phyloP scores from a whole-genome alignment of 2,113 vertebrate genomes.

The Myotis brandtii region DNA sequence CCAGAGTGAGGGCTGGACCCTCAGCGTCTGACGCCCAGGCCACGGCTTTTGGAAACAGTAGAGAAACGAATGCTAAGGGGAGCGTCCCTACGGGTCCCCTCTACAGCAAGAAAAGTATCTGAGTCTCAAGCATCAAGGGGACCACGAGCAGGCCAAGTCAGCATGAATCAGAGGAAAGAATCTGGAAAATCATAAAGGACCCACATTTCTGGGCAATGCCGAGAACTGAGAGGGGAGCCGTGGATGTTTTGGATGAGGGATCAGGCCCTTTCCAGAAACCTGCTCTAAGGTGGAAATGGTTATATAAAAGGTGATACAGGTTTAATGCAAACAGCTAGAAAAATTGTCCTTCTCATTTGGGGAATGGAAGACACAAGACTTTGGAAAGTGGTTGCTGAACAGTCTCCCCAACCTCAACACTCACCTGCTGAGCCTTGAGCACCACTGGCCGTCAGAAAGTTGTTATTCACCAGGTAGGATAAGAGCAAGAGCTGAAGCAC shows the following conservation, averaged over 20 bases:
- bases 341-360: not conserved
- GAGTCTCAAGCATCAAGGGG: not conserved
- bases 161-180: not conserved
- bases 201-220: not conserved
- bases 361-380: not conserved
- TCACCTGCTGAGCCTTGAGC: not conserved
- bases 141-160: not conserved
- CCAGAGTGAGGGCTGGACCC: not conserved
- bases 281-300: not conserved
- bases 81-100: not conserved
- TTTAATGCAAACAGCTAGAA: not conserved
- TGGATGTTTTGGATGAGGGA: not conserved
- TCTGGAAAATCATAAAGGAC: not conserved
- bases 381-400: not conserved
- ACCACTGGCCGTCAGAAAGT: not conserved
- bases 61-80: not conserved
- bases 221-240: not conserved
- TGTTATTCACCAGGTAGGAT: not conserved
- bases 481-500: not conserved
- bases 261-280: not conserved
- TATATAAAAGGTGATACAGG: not conserved
- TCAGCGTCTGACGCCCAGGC: not conserved
- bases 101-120: not conserved
- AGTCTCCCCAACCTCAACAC: not conserved
- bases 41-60: not conserved